A percentile compares a stretch with the other conserved stretches of the same genome.
Conservation (phyloP, 2,797 vertebrate genomes). For the Synaphobranchus kaupii region DNA sequence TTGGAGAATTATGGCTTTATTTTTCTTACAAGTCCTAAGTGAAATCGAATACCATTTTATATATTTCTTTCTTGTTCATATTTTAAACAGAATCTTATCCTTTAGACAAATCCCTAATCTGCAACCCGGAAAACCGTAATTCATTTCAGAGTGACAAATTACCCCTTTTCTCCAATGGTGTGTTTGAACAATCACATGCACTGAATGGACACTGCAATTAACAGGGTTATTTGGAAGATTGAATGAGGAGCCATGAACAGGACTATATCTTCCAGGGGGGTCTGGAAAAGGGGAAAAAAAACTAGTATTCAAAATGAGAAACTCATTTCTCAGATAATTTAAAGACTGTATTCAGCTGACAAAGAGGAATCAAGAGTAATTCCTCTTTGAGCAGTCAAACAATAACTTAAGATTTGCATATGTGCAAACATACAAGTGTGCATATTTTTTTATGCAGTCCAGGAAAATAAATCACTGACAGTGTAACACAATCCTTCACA, state of each 20-base stretch:
- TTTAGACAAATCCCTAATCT: background rate
- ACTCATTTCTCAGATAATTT: background rate
- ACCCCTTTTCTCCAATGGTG: background rate
- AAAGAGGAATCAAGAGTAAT: background rate
- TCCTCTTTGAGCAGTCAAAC: conserved; percentile 1
- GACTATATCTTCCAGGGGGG: background rate
- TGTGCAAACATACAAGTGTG: background rate
- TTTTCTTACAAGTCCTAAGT: background rate
- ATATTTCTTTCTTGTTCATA: background rate
- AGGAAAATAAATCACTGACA: background rate
- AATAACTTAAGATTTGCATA: background rate
- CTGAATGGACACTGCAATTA: background rate
- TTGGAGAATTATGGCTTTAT: background rate
- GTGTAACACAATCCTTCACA: background rate
- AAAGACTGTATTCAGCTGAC: background rate
- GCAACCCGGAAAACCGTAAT: background rate
- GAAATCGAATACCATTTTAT: background rate
- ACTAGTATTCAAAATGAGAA: background rate
- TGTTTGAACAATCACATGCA: background rate
- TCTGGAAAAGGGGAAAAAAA: background rate
- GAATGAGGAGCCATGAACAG: background rate
- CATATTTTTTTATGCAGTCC: background rate
- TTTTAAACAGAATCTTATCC: background rate
- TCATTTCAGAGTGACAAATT: background rate
- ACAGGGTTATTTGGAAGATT: background rate